Evolutionary conservation across 2,888 invertebrate genomes (phyloP), one percentile per base, ranked within the genome.

Genomic region (Uropetala carovei): DNA sequence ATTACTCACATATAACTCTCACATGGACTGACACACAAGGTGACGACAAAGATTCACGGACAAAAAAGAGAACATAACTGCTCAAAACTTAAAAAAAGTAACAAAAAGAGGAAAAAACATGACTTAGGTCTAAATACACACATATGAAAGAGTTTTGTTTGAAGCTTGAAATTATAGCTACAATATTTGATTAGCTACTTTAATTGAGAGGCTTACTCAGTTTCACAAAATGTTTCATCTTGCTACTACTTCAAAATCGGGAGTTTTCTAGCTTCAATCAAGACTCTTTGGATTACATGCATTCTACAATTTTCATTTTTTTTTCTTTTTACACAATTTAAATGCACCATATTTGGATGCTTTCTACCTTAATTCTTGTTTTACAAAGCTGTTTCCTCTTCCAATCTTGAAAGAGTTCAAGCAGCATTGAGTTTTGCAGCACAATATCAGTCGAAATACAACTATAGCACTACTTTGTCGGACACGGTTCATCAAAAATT

Each of bases 81-180:
- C 82, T 58, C 82, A 82, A 92, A 92, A 92, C 82, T 64, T 43
- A 82, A 82, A 92, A 92, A 92, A 92, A 92, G 30, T 83, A 92
- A 82, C 59, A 75, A 92, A 92, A 91, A 75, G 91, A 64, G 91
- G 64, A 59, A 91, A 43, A 85, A 92, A 92, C 86, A 85, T 92
- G 86, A 92, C 92, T 85, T 92, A 85, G 75, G 84, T 86, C 92
- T 86, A 92, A 92, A 85, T 89, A 89, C 89, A 89, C 89, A 89
- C 89, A 89, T 64, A 89, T 60, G 89, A 89, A 92, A 92, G 92
- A 82, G 92, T 92, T 92, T 81, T 92, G 81, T 81, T 92, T 92
- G 89, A 89, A 89, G 89, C 89, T 89, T 89, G 89, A 89, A 89
- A 59, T 64, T 59, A 60, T 43, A 64, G 22, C 64, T 75, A 27